phyloP scores from a whole-genome alignment of 2,888 invertebrate genomes.

The Trypoxylon attenuatum region DNA sequence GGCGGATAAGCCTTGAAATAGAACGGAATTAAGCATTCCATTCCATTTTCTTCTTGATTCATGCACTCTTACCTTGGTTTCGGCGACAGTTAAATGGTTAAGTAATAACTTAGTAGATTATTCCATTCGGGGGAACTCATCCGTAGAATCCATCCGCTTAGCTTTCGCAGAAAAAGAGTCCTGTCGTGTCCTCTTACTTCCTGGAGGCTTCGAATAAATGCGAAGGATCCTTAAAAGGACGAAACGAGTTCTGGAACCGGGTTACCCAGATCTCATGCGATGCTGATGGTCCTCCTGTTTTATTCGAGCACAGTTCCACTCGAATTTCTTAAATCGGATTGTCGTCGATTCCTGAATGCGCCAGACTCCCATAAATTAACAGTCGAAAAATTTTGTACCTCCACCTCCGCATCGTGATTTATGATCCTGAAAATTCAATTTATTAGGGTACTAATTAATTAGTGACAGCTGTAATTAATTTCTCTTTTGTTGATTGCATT shows the following conservation, averaged over 20 bases:
- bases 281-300: slow-evolving; percentile 25
- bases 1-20: no score
- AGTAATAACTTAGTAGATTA: slow-evolving; percentile 2
- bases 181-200: slow-evolving; percentile 18
- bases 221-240: slow-evolving; percentile 47
- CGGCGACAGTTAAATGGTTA: no score
- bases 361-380: background rate
- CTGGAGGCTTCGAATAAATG: slow-evolving; percentile 40
- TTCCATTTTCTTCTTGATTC: background rate
- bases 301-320: no score
- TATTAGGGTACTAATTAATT: no score
- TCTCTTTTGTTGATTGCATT: no score
- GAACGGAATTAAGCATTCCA: background rate
- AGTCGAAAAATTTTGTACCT: background rate
- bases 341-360: background rate
- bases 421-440: no score
- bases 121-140: background rate
- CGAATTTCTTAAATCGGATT: slow-evolving; percentile 1
- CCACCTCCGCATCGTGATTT: background rate
- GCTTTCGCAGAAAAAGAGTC: slow-evolving; percentile 7
- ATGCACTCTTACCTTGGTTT: background rate
- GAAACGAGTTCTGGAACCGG: slow-evolving; percentile 66
- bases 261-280: slow-evolving; percentile 61
- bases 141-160: background rate
- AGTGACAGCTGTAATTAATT: no score